Conservation (phyloP, 1,140 invertebrate species). For the Pseudomyrmex gracilis region DNA sequence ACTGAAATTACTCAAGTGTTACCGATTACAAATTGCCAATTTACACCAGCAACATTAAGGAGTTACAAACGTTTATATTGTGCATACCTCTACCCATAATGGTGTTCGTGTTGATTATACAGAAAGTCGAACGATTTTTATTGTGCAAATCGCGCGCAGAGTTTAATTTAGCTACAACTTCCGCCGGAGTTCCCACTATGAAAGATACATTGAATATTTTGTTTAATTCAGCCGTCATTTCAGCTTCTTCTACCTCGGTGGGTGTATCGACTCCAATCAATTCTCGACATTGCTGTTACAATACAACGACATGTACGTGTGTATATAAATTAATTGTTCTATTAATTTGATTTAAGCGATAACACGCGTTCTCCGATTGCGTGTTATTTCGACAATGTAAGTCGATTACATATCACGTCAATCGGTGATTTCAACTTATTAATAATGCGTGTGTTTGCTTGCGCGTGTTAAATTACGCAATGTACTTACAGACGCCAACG, state of each 20-base stretch:
- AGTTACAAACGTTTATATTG: constrained; percentile 23
- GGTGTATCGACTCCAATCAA: constrained; percentile 82
- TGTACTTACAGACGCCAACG: constrained; percentile 80
- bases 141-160: constrained; percentile 66
- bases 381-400: not conserved
- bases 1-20: constrained; percentile 15
- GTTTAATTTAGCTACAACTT: constrained; percentile 77
- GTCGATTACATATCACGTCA: not conserved
- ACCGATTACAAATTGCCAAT: constrained; percentile 24
- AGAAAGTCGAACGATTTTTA: constrained; percentile 77
- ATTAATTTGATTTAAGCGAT: constrained; percentile 10
- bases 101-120: constrained; percentile 81
- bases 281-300: constrained; percentile 81
- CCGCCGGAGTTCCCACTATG: constrained; percentile 78
- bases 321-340: constrained; percentile 21
- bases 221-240: constrained; percentile 82
- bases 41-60: constrained; percentile 21
- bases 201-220: constrained; percentile 83
- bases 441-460: constrained; percentile 21
- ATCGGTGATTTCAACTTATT: constrained; percentile 13
- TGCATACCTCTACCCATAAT: constrained; percentile 81
- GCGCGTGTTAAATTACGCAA: constrained; percentile 1
- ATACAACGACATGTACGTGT: constrained; percentile 1
- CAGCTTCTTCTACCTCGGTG: constrained; percentile 83
- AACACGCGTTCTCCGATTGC: not conserved